These are phyloP conservation scores for Tridacna gigas DNA, from an alignment of 2,888 invertebrate genomes.

Conservation along the genomic window DNA sequence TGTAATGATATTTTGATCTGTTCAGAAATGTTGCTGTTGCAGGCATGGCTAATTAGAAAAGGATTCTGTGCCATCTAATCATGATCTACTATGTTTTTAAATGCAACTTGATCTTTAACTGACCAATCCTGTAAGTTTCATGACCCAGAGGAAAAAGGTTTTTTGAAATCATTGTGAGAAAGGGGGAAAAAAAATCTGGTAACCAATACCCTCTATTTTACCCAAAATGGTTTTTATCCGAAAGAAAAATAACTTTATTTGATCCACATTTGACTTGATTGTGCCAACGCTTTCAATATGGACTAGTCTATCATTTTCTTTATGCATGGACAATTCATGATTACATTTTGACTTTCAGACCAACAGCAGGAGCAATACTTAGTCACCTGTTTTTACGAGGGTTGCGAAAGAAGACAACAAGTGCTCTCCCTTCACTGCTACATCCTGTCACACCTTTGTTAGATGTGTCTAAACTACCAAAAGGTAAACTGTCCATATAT, in stretches of 20 bases:
- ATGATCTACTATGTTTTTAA: too few relatives aligned
- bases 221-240: too few relatives aligned
- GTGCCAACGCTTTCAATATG: too few relatives aligned
- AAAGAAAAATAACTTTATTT: too few relatives aligned
- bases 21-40: too few relatives aligned
- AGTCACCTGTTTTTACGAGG: slow-evolving; percentile 91
- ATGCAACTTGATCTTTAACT: too few relatives aligned
- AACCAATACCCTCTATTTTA: not conserved
- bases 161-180: not conserved
- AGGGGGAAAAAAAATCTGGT: not conserved
- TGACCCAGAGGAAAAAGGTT: not conserved
- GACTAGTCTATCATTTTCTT: not conserved
- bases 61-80: too few relatives aligned
- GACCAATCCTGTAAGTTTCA: not conserved
- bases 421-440: slow-evolving; percentile 88
- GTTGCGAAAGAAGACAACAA: slow-evolving; percentile 87
- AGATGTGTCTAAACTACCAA: slow-evolving; percentile 61
- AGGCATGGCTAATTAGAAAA: too few relatives aligned
- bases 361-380: slow-evolving; percentile 73
- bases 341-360: slow-evolving; percentile 67
- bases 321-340: not conserved
- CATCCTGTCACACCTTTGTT: slow-evolving; percentile 88
- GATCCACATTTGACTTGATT: too few relatives aligned
- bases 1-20: too few relatives aligned
- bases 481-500: slow-evolving; percentile 52